phyloP scores from a whole-genome alignment of 2,888 invertebrate genomes.

The Hirtodrosophila alboralis region DNA sequence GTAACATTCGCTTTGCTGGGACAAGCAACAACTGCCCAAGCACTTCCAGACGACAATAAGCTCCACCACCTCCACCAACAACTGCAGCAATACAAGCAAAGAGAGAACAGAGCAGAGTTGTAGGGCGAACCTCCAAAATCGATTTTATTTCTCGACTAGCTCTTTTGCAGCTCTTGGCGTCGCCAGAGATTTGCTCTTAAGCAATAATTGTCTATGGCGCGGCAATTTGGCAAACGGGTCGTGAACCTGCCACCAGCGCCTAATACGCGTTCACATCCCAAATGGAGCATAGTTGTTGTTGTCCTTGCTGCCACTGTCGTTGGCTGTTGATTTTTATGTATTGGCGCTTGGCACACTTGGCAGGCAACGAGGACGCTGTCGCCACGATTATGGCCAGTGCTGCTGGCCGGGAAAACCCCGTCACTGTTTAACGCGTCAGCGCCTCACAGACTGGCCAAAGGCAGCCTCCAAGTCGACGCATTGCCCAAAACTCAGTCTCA shows the following conservation, averaged over 20 bases:
- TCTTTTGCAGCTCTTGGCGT: slow-evolving; percentile 7
- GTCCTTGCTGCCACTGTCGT: slow-evolving; percentile 17
- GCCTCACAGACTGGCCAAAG: slow-evolving; percentile 69
- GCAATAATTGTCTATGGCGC: slow-evolving; percentile 52
- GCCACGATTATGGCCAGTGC: slow-evolving; percentile 36
- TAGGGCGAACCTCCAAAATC: slow-evolving; percentile 46
- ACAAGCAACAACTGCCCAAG: slow-evolving; percentile 56
- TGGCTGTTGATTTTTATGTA: slow-evolving; percentile 71
- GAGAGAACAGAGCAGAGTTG: slow-evolving; percentile 23
- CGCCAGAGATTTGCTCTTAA: slow-evolving; percentile 40
- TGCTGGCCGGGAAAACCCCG: slow-evolving; percentile 62
- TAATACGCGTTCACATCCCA: slow-evolving; percentile 57
- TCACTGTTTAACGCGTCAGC: slow-evolving; percentile 77
- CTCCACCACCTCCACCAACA: slow-evolving; percentile 8
- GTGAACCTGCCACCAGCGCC: slow-evolving; percentile 63
- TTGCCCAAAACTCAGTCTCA: slow-evolving; percentile 38
- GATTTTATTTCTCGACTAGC: slow-evolving; percentile 50
- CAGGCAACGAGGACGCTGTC: slow-evolving; percentile 47
- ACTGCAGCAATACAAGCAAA: slow-evolving; percentile 10
- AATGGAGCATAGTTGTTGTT: slow-evolving; percentile 46
- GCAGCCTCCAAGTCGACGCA: slow-evolving; percentile 49
- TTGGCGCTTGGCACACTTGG: slow-evolving; percentile 69
- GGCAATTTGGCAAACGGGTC: slow-evolving; percentile 63
- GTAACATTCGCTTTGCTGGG: slow-evolving; percentile 22
- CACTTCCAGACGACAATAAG: slow-evolving; percentile 54